Base-by-base conservation (phyloP, 2,888 invertebrate species). In the Lordiphosa andalusiaca region DNA sequence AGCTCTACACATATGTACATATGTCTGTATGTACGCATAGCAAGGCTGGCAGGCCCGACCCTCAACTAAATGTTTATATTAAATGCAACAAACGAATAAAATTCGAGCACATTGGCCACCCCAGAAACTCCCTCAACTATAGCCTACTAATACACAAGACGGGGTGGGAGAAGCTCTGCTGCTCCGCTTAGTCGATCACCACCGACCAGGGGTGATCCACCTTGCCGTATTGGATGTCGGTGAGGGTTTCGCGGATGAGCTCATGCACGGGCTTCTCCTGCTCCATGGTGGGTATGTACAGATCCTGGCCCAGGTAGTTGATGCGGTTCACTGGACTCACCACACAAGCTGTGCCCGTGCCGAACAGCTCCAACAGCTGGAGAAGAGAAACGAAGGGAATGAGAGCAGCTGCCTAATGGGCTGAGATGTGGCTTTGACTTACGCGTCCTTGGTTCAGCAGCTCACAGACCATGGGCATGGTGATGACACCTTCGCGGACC, bases 341-440 rank as follows among this genome's bases (percentile, higher is more conserved):
- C 46, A 98, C 92, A 78, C 97, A 97, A 0, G 99, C 99, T 21
- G 99, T 99, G 54, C 99, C 99, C n/a, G 97, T 93, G 57, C 99
- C 99, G 89, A 99, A 99, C 89, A 99, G 92, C 90, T 99, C 99
- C 73, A 97, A 88, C 71, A 99, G 89, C 98, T 98, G 90, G 44
- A 49, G 25, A 9, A n/a, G 9, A 35, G 13, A 6, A 30, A 39
- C 4, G n/a, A n/a, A 41, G 10, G 7, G 6, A 9, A 4, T 21
- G 7, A 47, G 7, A 2, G 21, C 19, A 3, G 7, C 2, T 21
- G 7, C 13, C 4, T 7, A 4, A 42, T 30, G 25, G 9, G 23
- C 21, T 5, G 21, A 5, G 2, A 25, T 16, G 4, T 48, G 38
- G 91, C 93, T 92, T 10, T 47, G 36, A 91, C 93, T 92, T 91